Evolutionary conservation across 2,797 vertebrate species (phyloP), one percentile per base, ranked within the genome.

Genomic region (Pseudochirops corinnae): DNA sequence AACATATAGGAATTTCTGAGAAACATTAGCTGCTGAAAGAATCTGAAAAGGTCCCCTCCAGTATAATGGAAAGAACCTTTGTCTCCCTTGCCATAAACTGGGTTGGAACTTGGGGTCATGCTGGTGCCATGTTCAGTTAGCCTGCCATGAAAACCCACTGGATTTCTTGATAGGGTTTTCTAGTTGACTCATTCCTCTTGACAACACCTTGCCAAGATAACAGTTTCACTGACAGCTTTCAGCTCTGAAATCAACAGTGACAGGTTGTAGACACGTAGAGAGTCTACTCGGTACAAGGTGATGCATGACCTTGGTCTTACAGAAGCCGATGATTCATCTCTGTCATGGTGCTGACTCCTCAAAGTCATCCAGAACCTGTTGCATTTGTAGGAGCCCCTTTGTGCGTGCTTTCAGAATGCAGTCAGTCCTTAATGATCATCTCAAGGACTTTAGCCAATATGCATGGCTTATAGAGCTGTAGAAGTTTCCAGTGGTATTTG

Each of bases 251-350:
- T 98, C 96, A 60, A 93, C 94, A 93, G 29, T 92, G 96, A 95
- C 94, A 96, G 94, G 92, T 94, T 97, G 96, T 93, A 96, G 95
- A 95, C 14, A 26, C 58, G 56, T 94, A 55, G 90, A 74, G 82
- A 94, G 97, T 94, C 96, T 95, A 90, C 93, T 94, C 90, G 1
- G 0, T 94, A 93, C 90, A 94, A 92, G 95, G 39, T 98, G 97
- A 97, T 97, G 98, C 97, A 94, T 97, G 97, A 97, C 97, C 97
- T 97, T 96, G 95, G 92, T 91, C 97, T 96, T 96, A 92, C 21
- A 93, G 62, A 91, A 92, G 92, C 97, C 92, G 96, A 96, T 96
- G 95, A 96, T 97, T 96, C 91, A 21, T 96, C 97, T 95, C 50
- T 96, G 96, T 97, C 96, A 95, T 82, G 82, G 53, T n/a, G 55